Percentiles rank a stretch among this genome's conserved stretches.
Conservation (phyloP, 2,797 vertebrate genomes). For the Pagetopsis macropterus region DNA sequence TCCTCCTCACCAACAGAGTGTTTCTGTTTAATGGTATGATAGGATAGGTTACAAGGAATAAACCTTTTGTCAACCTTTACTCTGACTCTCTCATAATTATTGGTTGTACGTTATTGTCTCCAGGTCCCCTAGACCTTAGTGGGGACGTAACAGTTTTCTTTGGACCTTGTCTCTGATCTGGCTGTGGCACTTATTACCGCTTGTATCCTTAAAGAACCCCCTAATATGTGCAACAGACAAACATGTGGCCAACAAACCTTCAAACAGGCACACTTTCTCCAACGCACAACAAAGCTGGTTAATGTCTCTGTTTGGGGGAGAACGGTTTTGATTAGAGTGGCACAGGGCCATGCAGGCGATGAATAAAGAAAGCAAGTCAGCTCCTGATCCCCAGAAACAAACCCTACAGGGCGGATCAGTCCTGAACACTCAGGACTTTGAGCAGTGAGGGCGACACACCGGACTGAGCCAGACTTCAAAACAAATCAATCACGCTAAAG, state of each 20-base stretch:
- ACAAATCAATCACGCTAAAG: constrained; percentile 51
- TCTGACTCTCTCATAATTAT: too few species aligned
- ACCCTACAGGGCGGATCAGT: constrained; percentile 39
- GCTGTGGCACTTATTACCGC: constrained; percentile 16
- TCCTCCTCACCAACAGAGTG: too few species aligned
- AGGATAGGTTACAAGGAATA: too few species aligned
- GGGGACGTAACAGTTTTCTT: too few species aligned
- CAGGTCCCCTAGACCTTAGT: too few species aligned
- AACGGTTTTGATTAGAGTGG: constrained; percentile 33
- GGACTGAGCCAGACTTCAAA: constrained; percentile 36
- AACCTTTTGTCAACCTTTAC: too few species aligned
- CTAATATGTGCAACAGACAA: constrained; percentile 12
- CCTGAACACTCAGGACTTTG: constrained; percentile 1
- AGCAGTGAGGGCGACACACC: constrained; percentile 17
- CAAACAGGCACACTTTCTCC: background rate
- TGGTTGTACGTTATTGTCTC: too few species aligned
- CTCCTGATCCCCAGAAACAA: constrained; percentile 8
- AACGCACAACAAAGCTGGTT: background rate
- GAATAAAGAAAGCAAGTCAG: constrained; percentile 15
- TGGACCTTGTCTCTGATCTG: background rate
- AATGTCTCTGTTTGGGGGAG: background rate
- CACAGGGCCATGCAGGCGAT: background rate
- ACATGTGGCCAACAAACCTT: constrained; percentile 11
- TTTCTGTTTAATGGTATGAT: too few species aligned
- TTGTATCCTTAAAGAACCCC: background rate